Conservation (phyloP, 2,888 invertebrate species). For the Parelbella ahira region DNA sequence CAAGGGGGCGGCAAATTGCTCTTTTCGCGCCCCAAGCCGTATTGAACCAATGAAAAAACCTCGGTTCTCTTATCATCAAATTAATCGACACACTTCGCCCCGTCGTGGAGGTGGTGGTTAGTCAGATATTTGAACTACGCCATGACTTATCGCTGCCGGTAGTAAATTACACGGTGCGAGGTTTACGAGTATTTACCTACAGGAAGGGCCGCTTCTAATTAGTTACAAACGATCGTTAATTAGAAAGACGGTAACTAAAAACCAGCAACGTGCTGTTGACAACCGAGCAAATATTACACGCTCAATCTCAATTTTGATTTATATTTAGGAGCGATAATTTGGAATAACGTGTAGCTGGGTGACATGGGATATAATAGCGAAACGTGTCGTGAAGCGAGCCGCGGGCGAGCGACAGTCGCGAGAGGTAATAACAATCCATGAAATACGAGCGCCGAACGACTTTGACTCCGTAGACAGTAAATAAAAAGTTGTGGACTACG, state of each 20-base stretch:
- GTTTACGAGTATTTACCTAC: no score
- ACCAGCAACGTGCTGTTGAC: no score
- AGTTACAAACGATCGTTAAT: no score
- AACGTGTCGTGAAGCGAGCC: neutral
- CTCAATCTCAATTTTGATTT: no score
- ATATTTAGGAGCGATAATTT: no score
- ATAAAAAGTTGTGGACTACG: conserved; percentile 4
- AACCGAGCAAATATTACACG: no score
- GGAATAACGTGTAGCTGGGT: no score
- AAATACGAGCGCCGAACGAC: no score
- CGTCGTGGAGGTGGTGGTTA: neutral
- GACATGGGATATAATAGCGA: no score
- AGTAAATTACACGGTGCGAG: no score
- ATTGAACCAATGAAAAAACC: conserved; percentile 16
- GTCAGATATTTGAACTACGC: conserved; percentile 17
- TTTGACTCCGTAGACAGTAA: conserved; percentile 3
- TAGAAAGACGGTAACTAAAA: no score
- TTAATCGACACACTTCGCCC: conserved; percentile 21
- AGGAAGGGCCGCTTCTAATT: no score
- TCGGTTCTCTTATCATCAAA: conserved; percentile 8
- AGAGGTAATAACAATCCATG: conserved; percentile 5
- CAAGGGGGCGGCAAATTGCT: conserved; percentile 13
- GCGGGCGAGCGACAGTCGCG: conserved; percentile 1
- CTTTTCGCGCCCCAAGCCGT: conserved; percentile 17
- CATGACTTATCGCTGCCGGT: neutral